Base-by-base conservation (phyloP, 1,140 invertebrate species). In the Trichogramma pretiosum region DNA sequence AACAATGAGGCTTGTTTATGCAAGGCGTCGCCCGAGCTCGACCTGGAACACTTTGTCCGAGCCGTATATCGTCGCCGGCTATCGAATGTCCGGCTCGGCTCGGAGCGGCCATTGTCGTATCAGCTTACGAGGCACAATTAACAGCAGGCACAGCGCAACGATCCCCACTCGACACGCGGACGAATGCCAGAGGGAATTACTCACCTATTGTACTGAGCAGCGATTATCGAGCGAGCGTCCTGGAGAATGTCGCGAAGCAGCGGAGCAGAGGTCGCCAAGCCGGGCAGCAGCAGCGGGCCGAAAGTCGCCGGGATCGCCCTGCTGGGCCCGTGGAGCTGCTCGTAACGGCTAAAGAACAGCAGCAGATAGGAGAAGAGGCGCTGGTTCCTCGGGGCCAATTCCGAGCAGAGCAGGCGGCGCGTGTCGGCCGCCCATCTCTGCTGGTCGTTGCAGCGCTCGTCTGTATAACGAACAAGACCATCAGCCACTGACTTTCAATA, bases 301-400 rank as follows among this genome's bases (percentile, higher is more conserved):
- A 72, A 72, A 17, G 66, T 64, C n/a, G 59, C 59, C 41, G 62
- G 62, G 41, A 71, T 59, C 10, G 67, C 69, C 18, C 64, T 61
- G 26, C 61, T 60, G 39, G 63, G 60, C 21, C 67, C 64, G 45
- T 73, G 68, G 50, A 52, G 58, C 4, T 62, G 55, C 46, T 73
- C 69, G 54, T 74, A 75, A 28, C 60, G 62, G 50, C 71, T 65
- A 19, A 75, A 60, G 47, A 73, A 69, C 23, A 64, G 62, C 5
- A 65, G 55, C 36, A 74, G 57, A 46, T 70, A 72, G n/a, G 67
- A 63, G n/a, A 75, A 57, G 9, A 71, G 48, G 43, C 60, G 62
- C 34, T 68, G 67, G 48, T 73, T 61, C 28, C 62, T 61, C 5
- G 60, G 53, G 17, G 69, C 62, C n/a, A 73, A 46, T 21, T 52